Base-by-base conservation (phyloP, 2,888 invertebrate species). In the Acanthosepion esculentum region DNA sequence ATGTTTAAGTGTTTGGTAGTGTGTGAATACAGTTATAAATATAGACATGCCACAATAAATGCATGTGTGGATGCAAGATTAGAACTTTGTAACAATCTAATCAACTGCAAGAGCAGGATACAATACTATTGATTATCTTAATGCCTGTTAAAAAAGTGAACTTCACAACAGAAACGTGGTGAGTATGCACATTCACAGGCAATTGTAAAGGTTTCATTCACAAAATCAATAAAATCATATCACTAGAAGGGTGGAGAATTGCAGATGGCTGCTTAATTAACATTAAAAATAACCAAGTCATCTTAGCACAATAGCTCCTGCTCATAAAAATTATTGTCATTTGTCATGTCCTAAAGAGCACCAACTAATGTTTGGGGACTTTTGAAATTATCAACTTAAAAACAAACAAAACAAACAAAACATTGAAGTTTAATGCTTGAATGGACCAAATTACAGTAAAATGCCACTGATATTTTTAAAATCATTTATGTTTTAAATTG, bases 171-270 rank as follows among this genome's bases (percentile, higher is more conserved):
- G 78, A 78, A 78, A 78, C 15, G 78, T 78, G n/a, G 15, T 18
- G n/a, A n/a, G 78, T n/a, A 10, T 78, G 29, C 78, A 78, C 29
- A 78, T 78, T 78, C n/a, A 78, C 78, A n/a, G 78, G n/a, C n/a
- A n/a, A 78, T 78, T 78, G 78, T 78, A n/a, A 78, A 78, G 78
- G 78, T 10, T 78, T 78, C 78, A n/a, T 78, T 78, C 78, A 78
- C 78, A 78, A 78, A 78, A 78, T 78, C 78, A 78, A 78, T 78
- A 78, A 78, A 78, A n/a, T n/a, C n/a, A n/a, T 78, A 78, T 78
- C 78, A 78, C 12, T n/a, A 18, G 78, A n/a, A 3, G 8, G 78
- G 78, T 15, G 78, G 10, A n/a, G 18, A 78, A n/a, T 8, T 78
- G 78, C 18, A 78, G 78, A 15, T 78, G 29, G 78, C 78, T 8